These are phyloP conservation scores for Picus viridis DNA, from an alignment of 2,797 vertebrate species.

Conservation along the genomic window DNA sequence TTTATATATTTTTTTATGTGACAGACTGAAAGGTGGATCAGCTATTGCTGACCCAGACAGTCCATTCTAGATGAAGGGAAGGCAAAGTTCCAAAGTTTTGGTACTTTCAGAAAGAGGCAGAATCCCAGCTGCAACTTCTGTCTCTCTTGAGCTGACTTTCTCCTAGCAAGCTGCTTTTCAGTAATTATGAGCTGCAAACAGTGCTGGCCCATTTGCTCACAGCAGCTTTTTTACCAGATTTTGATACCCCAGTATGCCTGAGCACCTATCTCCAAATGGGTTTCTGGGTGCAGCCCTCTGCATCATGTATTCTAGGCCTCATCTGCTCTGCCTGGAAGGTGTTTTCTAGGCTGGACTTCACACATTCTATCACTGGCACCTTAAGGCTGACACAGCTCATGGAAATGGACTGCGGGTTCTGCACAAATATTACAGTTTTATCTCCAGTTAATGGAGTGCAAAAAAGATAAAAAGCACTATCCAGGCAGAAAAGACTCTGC, in stretches of 20 bases:
- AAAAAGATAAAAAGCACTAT: not conserved
- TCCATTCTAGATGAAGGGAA: not conserved
- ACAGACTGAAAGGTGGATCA: not conserved
- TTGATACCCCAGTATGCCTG: not conserved
- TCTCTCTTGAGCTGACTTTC: not conserved
- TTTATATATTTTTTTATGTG: not conserved
- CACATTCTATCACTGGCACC: not conserved
- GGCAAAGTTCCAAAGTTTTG: not conserved
- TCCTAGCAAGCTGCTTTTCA: not conserved
- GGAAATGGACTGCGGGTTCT: not conserved
- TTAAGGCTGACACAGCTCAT: not conserved
- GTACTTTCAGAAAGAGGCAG: not conserved
- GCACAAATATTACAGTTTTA: not conserved
- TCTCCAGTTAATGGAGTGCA: not conserved
- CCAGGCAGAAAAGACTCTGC: not conserved
- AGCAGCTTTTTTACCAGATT: not conserved
- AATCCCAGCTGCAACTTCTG: not conserved
- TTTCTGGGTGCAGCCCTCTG: not conserved
- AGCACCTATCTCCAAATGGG: accelerated
- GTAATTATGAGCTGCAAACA: not conserved
- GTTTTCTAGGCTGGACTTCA: not conserved
- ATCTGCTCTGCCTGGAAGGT: not conserved
- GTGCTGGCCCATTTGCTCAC: not conserved
- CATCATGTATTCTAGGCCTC: not conserved
- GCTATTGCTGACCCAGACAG: not conserved